Evolutionary conservation across 2,888 invertebrate species (phyloP).

Genomic region (Oligia fasciuncula): DNA sequence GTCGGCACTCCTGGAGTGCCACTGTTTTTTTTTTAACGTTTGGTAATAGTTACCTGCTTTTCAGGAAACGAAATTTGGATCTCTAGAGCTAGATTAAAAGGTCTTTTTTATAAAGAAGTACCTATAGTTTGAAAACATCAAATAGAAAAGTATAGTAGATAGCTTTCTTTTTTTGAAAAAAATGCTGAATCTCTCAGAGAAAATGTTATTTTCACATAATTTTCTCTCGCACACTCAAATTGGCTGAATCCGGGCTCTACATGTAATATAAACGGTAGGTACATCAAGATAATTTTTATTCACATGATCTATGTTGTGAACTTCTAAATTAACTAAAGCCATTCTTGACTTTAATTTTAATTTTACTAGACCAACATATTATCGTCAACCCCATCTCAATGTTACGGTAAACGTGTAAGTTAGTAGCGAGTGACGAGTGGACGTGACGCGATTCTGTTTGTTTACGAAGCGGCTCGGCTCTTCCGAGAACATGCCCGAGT

Average conservation of each 20-base stretch:
- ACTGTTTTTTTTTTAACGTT: neutral
- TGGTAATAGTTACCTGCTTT: neutral
- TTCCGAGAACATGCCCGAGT: conserved; percentile 77
- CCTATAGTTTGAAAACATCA: neutral
- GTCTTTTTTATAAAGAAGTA: neutral
- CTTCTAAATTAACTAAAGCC: neutral
- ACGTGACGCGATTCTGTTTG: conserved; percentile 87
- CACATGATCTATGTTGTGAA: neutral
- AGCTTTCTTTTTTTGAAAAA: neutral
- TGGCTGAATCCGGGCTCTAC: neutral
- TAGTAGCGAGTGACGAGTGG: conserved; percentile 86
- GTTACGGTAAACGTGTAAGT: conserved; percentile 87
- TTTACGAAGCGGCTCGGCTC: conserved; percentile 75
- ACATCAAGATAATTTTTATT: neutral
- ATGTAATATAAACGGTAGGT: neutral
- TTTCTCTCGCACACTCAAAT: neutral
- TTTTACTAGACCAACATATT: conserved; percentile 6
- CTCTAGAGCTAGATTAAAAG: neutral
- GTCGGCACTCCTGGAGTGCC: no score
- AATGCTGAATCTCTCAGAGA: no score
- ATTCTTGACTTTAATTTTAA: no score
- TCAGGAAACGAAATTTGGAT: neutral
- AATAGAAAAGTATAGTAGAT: neutral
- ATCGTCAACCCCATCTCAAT: conserved; percentile 75
- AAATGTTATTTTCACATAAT: neutral